Percentiles rank a stretch among this genome's conserved stretches.
These are phyloP conservation scores for Tenthredo mesomela DNA, from an alignment of 2,888 invertebrate genomes.

Conservation along the genomic window DNA sequence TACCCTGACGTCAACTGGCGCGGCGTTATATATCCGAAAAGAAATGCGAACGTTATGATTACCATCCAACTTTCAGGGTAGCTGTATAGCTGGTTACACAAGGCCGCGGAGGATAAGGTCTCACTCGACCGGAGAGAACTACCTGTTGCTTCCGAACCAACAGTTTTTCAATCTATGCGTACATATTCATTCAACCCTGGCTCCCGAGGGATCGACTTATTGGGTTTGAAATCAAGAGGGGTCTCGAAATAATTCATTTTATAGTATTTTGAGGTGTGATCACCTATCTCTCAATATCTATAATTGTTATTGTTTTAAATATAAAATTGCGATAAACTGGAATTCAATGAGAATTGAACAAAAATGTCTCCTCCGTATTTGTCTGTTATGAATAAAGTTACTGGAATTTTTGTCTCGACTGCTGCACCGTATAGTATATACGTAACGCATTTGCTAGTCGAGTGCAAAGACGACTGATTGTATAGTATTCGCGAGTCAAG, in stretches of 20 bases:
- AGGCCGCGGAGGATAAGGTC: neutral
- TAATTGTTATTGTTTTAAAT: neutral
- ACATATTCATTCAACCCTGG: neutral
- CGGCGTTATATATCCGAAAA: slow-evolving; percentile 2
- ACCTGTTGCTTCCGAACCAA: slow-evolving; percentile 25
- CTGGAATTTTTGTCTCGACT: neutral
- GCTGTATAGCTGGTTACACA: neutral
- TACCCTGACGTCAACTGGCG: neutral
- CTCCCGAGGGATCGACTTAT: neutral
- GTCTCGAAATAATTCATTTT: neutral
- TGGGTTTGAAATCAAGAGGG: neutral
- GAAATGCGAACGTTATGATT: neutral
- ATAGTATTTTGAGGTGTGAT: too few species aligned
- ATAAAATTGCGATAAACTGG: neutral
- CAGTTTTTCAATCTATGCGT: slow-evolving; percentile 32
- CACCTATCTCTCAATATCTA: too few species aligned
- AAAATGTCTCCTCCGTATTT: neutral
- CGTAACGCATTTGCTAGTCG: neutral
- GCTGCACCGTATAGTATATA: neutral
- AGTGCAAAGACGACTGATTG: slow-evolving; percentile 22
- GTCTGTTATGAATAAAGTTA: neutral
- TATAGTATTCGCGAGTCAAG: slow-evolving; percentile 31
- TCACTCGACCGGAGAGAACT: neutral
- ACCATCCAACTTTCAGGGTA: neutral
- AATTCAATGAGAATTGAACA: neutral